phyloP scores from a whole-genome alignment of 1,140 invertebrate genomes.

The Cyrtorhinus lividipennis region DNA sequence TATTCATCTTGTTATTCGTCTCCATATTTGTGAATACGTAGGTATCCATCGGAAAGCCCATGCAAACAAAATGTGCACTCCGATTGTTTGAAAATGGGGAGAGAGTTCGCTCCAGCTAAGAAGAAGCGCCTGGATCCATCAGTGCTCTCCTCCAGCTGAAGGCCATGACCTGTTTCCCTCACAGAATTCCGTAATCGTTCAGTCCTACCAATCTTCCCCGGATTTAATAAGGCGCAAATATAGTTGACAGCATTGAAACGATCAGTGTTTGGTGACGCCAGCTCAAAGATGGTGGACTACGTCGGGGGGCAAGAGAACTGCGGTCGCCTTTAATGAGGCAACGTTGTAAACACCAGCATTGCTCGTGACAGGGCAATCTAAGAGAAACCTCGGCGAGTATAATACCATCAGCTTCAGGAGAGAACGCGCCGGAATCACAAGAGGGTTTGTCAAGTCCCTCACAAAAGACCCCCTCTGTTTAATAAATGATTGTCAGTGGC shows the following conservation, averaged over 20 bases:
- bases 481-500: conserved; percentile 9
- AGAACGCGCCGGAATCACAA: background rate
- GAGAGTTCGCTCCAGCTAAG: too few relatives aligned
- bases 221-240: conserved; percentile 3
- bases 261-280: background rate
- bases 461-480: background rate
- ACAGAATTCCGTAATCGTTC: too few relatives aligned
- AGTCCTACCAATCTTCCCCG: too few relatives aligned
- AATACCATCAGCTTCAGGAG: background rate
- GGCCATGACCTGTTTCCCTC: too few relatives aligned
- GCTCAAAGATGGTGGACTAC: background rate
- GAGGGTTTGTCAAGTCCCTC: background rate
- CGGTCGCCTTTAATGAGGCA: conserved; percentile 2
- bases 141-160: too few relatives aligned
- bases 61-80: too few relatives aligned
- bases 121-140: too few relatives aligned
- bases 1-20: too few relatives aligned
- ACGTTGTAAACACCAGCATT: conserved; percentile 9
- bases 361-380: conserved; percentile 7
- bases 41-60: too few relatives aligned
- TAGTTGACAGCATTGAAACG: background rate
- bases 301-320: background rate
- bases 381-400: background rate
- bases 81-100: too few relatives aligned
- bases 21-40: too few relatives aligned